phyloP scores from a whole-genome alignment of 2,888 invertebrate genomes.

The Stenotaenia linearis region DNA sequence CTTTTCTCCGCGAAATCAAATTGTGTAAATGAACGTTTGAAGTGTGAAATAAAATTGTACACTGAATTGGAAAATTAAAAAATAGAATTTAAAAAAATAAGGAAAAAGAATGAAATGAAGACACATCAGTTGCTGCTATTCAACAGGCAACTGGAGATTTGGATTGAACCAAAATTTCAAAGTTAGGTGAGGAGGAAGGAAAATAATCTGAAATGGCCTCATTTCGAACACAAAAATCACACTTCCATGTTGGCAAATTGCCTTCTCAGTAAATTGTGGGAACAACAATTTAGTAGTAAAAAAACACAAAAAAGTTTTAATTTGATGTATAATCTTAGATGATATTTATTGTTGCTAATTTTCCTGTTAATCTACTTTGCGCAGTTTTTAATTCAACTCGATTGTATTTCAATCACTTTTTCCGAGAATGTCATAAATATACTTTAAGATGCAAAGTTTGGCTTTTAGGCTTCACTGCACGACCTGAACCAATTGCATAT shows the following conservation, averaged over 20 bases:
- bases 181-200: not conserved
- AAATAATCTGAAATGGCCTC: conserved; percentile 17
- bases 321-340: not conserved
- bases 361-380: no score
- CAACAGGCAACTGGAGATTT: conserved; percentile 13
- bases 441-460: not conserved
- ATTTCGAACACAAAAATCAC: not conserved
- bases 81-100: not conserved
- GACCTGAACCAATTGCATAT: not conserved
- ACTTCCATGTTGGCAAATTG: not conserved
- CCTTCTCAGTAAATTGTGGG: not conserved
- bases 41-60: no score
- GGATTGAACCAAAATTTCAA: not conserved
- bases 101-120: not conserved
- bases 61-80: not conserved
- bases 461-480: not conserved
- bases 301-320: not conserved
- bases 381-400: no score
- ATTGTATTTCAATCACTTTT: no score
- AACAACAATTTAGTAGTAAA: not conserved
- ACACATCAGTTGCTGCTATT: not conserved
- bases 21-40: no score
- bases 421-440: not conserved
- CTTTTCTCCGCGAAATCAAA: no score
- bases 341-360: no score